phyloP scores from a whole-genome alignment of 92 coral and sea anemone genomes.

The Metridium senile region DNA sequence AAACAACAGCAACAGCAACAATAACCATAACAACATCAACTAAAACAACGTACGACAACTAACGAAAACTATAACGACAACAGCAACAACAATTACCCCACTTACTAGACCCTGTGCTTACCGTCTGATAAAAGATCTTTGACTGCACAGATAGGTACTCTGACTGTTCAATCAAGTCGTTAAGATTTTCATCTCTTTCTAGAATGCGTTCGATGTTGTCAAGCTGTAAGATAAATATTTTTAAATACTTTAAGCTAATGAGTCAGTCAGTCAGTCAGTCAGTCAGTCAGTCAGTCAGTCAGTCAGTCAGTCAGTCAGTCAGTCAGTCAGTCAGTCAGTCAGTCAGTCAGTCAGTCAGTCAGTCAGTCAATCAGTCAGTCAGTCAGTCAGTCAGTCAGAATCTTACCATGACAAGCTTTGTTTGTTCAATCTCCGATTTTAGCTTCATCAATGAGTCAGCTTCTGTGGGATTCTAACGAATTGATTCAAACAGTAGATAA shows the following conservation, averaged over 20 bases:
- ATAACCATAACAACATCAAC: no score
- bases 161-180: slow-evolving; percentile 93
- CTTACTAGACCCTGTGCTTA: slow-evolving; percentile 19
- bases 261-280: not conserved
- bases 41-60: not conserved
- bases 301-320: not conserved
- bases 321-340: not conserved
- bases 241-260: not conserved
- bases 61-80: no score
- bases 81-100: not conserved
- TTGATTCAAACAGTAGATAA: not conserved
- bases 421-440: slow-evolving; percentile 95
- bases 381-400: not conserved
- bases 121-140: slow-evolving; percentile 95
- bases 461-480: slow-evolving; percentile 78
- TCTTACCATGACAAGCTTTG: slow-evolving; percentile 89
- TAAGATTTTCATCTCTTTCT: slow-evolving; percentile 94
- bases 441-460: slow-evolving; percentile 97
- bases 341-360: not conserved
- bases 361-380: not conserved
- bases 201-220: slow-evolving; percentile 88
- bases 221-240: slow-evolving; percentile 51
- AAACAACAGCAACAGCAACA: no score
- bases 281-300: not conserved
- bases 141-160: slow-evolving; percentile 94